Percentiles rank a stretch among this genome's conserved stretches.
These are phyloP conservation scores for Xestia rhomboidea DNA, from an alignment of 2,888 invertebrate genomes.

Conservation along the genomic window DNA sequence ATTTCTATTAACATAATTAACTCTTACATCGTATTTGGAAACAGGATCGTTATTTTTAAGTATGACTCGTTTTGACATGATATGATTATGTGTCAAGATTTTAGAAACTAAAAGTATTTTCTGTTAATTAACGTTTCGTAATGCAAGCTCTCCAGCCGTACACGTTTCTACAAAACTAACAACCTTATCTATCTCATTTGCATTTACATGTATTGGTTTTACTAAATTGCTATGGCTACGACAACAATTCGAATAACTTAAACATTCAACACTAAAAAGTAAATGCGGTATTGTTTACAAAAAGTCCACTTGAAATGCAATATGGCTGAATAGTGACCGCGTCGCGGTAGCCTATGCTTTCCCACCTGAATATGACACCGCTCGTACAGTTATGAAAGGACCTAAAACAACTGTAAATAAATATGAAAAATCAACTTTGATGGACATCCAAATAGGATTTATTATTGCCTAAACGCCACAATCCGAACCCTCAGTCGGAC, in stretches of 20 bases:
- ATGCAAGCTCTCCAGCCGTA: slow-evolving; percentile 55
- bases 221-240: slow-evolving; percentile 58
- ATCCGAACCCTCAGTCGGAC: slow-evolving; percentile 81
- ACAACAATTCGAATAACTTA: slow-evolving; percentile 67
- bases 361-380: slow-evolving; percentile 90
- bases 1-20: slow-evolving; percentile 78
- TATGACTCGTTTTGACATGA: slow-evolving; percentile 69
- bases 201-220: slow-evolving; percentile 62
- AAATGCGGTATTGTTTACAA: slow-evolving; percentile 84
- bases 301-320: slow-evolving; percentile 86
- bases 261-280: slow-evolving; percentile 75
- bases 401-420: slow-evolving; percentile 73
- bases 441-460: slow-evolving; percentile 77
- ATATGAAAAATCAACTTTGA: slow-evolving; percentile 77
- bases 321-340: slow-evolving; percentile 87
- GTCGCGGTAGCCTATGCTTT: slow-evolving; percentile 89
- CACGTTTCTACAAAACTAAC: slow-evolving; percentile 49
- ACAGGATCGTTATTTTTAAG: slow-evolving; percentile 75
- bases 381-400: slow-evolving; percentile 75
- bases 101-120: slow-evolving; percentile 53
- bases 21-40: slow-evolving; percentile 72
- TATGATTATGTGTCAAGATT: slow-evolving; percentile 71
- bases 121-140: slow-evolving; percentile 69
- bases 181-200: slow-evolving; percentile 61
- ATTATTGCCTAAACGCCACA: slow-evolving; percentile 75